Evolutionary conservation across 1,140 invertebrate genomes (phyloP).

Genomic region (Brevipalpus yothersi): DNA sequence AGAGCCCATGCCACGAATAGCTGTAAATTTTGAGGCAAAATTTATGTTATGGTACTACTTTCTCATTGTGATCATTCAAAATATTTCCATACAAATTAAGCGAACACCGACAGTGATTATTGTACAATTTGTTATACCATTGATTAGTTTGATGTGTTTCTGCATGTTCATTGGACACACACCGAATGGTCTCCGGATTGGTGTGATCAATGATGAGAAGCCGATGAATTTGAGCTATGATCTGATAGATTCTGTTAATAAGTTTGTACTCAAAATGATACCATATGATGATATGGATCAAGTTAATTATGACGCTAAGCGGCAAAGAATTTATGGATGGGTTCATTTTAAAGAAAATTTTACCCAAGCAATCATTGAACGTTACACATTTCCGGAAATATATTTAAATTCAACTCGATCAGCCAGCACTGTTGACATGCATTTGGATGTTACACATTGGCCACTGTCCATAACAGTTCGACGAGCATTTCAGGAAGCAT

Average conservation of each 20-base stretch:
- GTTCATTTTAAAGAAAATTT: conserved; percentile 7
- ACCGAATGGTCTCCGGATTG: conserved; percentile 51
- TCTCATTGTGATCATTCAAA: not conserved
- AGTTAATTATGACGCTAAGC: conserved; percentile 6
- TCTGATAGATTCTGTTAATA: not conserved
- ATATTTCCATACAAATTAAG: conserved; percentile 8
- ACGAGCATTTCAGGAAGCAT: not conserved
- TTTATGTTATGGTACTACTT: not conserved
- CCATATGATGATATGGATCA: not conserved
- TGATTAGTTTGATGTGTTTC: conserved; percentile 78
- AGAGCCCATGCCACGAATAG: conserved; percentile 64
- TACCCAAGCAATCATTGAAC: conserved; percentile 6
- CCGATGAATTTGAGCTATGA: not conserved
- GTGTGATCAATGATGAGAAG: conserved; percentile 33
- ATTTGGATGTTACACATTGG: conserved; percentile 1
- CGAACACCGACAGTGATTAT: conserved; percentile 13
- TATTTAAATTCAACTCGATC: not conserved
- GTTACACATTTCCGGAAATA: not conserved
- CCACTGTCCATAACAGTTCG: not conserved
- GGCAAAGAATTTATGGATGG: conserved; percentile 8
- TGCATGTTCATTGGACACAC: conserved; percentile 74
- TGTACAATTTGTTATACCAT: conserved; percentile 56
- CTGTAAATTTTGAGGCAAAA: conserved; percentile 56
- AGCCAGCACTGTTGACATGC: not conserved
- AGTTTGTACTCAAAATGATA: not conserved